These are phyloP conservation scores for Vanessa atalanta DNA, from an alignment of 1,140 invertebrate genomes.

Conservation along the genomic window DNA sequence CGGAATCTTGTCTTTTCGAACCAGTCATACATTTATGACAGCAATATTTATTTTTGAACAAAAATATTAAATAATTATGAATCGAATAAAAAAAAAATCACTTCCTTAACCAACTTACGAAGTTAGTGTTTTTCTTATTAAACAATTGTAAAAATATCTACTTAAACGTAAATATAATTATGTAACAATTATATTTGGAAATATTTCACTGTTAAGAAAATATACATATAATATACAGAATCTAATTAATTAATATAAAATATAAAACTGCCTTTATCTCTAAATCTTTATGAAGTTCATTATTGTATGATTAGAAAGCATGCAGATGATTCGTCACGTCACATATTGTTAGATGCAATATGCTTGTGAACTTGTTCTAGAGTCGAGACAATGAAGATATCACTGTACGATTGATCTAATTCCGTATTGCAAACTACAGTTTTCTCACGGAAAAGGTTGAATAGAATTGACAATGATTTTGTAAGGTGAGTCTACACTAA, in stretches of 20 bases:
- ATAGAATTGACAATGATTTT: constrained; percentile 31
- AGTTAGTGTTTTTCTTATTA: too few relatives aligned
- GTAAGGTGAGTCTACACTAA: constrained; percentile 13
- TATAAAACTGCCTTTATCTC: not conserved
- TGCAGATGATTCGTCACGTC: constrained; percentile 26
- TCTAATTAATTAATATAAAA: not conserved
- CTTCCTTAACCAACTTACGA: too few relatives aligned
- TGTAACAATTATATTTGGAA: too few relatives aligned
- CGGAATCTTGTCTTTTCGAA: too few relatives aligned
- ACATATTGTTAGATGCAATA: constrained; percentile 37
- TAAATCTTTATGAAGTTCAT: constrained; percentile 26
- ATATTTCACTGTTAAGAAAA: too few relatives aligned
- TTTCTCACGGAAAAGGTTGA: constrained; percentile 42
- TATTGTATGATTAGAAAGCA: constrained; percentile 36
- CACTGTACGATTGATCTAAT: constrained; percentile 45
- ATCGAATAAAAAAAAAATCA: too few relatives aligned
- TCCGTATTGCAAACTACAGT: constrained; percentile 42
- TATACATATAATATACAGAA: too few relatives aligned
- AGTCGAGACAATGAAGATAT: constrained; percentile 40
- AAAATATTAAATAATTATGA: too few relatives aligned
- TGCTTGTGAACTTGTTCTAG: constrained; percentile 26
- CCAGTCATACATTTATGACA: too few relatives aligned
- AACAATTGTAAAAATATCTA: too few relatives aligned
- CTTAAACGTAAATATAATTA: too few relatives aligned
- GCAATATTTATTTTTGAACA: too few relatives aligned